Evolutionary conservation across 2,113 vertebrate species (phyloP), one percentile per base, ranked within the genome.

Genomic region (Amazona vittata): DNA sequence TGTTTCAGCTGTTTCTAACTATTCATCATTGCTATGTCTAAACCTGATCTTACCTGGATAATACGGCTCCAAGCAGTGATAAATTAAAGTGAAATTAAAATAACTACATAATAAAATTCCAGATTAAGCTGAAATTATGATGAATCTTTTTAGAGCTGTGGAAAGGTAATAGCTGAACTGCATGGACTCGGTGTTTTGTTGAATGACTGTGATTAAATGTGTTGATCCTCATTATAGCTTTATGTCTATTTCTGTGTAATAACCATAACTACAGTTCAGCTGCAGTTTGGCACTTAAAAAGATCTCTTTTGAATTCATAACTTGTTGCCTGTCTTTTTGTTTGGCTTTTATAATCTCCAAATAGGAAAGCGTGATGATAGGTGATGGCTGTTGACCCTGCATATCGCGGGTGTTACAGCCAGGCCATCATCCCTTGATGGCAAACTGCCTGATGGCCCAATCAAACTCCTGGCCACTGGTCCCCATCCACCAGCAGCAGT

Each of bases 51-150:
- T 80, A 52, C 87, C 93, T 91, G 75, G 74, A 85, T 92, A 94
- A 93, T 53, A 49, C 74, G 85, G 33, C 91, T 96, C 82, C 70
- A 78, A 92, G 85, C 82, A 92, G 86, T 55, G 73, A 86, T 94
- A 95, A 95, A 91, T 94, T 88, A 79, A 86, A 91, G 69, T 84
- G 71, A 96, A 88, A 93, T 96, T 94, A 94, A 91, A 97, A 92
- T 77, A 97, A 92, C 89, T 83, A 70, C 59, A 63, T 67, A 88
- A 95, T 93, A 89, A 90, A 94, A 71, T 91, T 93, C 64, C 63
- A 90, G 79, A 92, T 96, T 96, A 96, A 90, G 79, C 76, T 81
- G 86, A 86, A 93, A 60, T 64, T 52, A 31, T 18, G 55, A 60
- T 92, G 92, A 93, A 94, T 90, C 84, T 95, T 75, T 75, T 35